phyloP scores from a whole-genome alignment of 2,113 vertebrate species.

The Picathartes gymnocephalus region DNA sequence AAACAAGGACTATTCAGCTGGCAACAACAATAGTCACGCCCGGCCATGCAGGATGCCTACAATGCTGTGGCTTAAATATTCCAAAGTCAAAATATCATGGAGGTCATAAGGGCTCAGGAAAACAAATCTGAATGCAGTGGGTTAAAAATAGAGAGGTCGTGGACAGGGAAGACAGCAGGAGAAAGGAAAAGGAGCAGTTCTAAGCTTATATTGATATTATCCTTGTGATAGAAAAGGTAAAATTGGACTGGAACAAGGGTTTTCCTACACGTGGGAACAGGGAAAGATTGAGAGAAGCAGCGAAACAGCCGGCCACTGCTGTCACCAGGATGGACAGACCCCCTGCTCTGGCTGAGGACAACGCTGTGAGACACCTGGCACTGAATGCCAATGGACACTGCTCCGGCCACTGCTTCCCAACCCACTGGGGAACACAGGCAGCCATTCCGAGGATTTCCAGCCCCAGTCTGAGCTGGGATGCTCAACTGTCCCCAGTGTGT shows the following conservation, averaged over 20 bases:
- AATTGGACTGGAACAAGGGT: background rate
- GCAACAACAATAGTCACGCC: conserved; percentile 61
- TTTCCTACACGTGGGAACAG: rapidly evolving
- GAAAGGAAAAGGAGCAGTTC: background rate
- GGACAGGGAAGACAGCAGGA: background rate
- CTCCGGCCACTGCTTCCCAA: background rate
- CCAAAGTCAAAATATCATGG: background rate
- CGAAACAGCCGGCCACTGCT: rapidly evolving
- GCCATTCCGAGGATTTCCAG: background rate
- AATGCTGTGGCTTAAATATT: background rate
- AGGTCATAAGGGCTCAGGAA: background rate
- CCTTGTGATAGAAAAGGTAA: background rate
- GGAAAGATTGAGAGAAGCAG: background rate
- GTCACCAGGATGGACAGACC: background rate
- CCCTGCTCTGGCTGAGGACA: background rate
- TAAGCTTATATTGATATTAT: too few species aligned
- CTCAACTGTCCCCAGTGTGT: background rate
- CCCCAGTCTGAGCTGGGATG: background rate
- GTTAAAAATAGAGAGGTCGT: conserved; percentile 4
- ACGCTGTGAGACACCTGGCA: rapidly evolving
- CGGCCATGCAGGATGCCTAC: background rate
- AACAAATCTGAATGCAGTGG: background rate
- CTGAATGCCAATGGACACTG: too few species aligned
- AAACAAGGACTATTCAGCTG: background rate
- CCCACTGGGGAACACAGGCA: background rate